Base-by-base conservation (phyloP, 2,888 invertebrate species). In the Subacronicta megacephala region DNA sequence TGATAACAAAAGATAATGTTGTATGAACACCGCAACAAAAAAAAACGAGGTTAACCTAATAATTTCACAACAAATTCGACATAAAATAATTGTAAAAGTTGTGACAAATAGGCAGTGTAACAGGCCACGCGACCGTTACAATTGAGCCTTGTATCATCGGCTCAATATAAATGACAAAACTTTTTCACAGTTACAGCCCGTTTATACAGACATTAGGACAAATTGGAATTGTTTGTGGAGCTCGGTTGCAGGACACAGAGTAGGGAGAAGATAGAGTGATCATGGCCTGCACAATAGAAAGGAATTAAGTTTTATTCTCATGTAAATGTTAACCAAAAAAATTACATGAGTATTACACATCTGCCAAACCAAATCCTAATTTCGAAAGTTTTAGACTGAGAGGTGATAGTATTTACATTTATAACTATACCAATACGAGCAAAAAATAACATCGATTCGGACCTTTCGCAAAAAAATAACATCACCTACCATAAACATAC, bases 211-310 rank as follows among this genome's bases (percentile, higher is more conserved):
- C 63, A 72, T 76, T 76, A 75, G 62, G 61, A 62, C 62, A 70
- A 76, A 76, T 76, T 70, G 74, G 70, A 65, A 76, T 74, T 74
- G 77, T 74, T 76, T 76, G 70, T 72, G 36, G 20, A 58, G 29
- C 45, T 36, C 43, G 17, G 43, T 44, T 9, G 36, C 12, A n/a
- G 7, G 13, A 7, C 46, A 35, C 16, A 7, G 43, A 66, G 31
- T 9, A 43, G 1, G 0, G 0, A 44, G 18, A 15, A 35, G 0
- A 51, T 57, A 43, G 44, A 62, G 37, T 18, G 16, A 35, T 18
- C 6, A 29, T 3, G 7, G n/a, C 29, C 7, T n/a, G 12, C 3
- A 0, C 15, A 10, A 31, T n/a, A 29, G 2, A 23, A 3, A 6
- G 3, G 6, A 7, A 3, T 23, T 23, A n/a, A n/a, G n/a, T n/a